These are phyloP conservation scores for Cantharis lateralis DNA, from an alignment of 2,888 invertebrate genomes.

Conservation along the genomic window DNA sequence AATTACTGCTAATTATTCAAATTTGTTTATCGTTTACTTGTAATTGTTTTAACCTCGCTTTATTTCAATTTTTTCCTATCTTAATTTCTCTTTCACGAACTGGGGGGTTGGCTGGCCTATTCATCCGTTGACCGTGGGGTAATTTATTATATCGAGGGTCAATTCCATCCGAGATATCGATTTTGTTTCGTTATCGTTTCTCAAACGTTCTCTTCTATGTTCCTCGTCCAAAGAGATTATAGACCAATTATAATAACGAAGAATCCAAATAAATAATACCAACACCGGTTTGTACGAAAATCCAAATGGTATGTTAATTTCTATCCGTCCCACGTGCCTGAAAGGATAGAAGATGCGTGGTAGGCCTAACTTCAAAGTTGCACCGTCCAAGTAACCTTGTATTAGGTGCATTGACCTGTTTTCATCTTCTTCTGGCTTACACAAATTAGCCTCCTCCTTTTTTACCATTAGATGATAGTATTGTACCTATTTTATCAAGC, in stretches of 20 bases:
- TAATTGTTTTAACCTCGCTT: neutral
- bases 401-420: constrained; percentile 42
- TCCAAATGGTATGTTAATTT: constrained; percentile 8
- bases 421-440: constrained; percentile 11
- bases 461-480: neutral
- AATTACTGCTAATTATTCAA: neutral
- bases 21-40: neutral
- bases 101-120: neutral
- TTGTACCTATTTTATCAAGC: neutral
- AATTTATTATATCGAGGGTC: neutral
- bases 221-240: neutral
- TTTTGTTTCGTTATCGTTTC: neutral
- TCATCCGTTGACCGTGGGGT: neutral
- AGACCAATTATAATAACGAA: neutral
- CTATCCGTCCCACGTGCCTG: constrained; percentile 25
- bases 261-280: neutral
- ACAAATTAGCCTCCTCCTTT: neutral
- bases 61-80: neutral
- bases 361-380: constrained; percentile 19
- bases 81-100: neutral
- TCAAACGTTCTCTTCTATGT: neutral
- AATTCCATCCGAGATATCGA: neutral
- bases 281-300: neutral
- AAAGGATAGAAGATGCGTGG: constrained; percentile 17
- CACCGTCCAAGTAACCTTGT: constrained; percentile 41